Conservation (phyloP, 64 coral and sea anemone genomes). For the Astreopora myriophthalma region DNA sequence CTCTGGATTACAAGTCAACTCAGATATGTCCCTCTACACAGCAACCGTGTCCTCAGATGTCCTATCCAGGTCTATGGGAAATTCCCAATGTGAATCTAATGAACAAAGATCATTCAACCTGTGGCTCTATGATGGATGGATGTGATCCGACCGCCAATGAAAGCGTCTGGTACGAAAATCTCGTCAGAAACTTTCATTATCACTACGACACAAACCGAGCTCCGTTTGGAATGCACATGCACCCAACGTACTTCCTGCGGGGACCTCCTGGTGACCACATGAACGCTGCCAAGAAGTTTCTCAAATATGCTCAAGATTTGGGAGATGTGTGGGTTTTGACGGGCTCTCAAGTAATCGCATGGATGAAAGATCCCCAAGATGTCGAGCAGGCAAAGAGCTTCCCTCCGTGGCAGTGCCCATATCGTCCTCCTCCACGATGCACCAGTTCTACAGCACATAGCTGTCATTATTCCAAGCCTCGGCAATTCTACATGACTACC, state of each 20-base stretch:
- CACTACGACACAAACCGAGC: slow-evolving; percentile 73
- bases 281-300: slow-evolving; percentile 66
- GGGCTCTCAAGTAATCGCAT: slow-evolving; percentile 66
- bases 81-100: slow-evolving; percentile 81
- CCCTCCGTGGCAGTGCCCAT: slow-evolving; percentile 71
- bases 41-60: slow-evolving; percentile 68
- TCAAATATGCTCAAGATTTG: slow-evolving; percentile 46
- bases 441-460: not conserved
- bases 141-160: slow-evolving; percentile 53
- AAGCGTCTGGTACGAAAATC: slow-evolving; percentile 61
- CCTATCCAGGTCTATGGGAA: slow-evolving; percentile 83
- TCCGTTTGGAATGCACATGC: slow-evolving; percentile 83
- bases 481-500: slow-evolving; percentile 80
- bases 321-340: slow-evolving; percentile 85
- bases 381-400: slow-evolving; percentile 63
- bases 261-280: slow-evolving; percentile 53
- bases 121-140: slow-evolving; percentile 82
- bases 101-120: slow-evolving; percentile 69
- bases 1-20: slow-evolving; percentile 70
- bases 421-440: slow-evolving; percentile 69
- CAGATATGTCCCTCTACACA: slow-evolving; percentile 52
- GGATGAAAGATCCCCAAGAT: slow-evolving; percentile 82
- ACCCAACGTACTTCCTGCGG: slow-evolving; percentile 48
- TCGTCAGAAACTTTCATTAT: slow-evolving; percentile 25
- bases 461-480: slow-evolving; percentile 70